phyloP scores from a whole-genome alignment of 2,888 invertebrate species.

The Loripinus fragilis region DNA sequence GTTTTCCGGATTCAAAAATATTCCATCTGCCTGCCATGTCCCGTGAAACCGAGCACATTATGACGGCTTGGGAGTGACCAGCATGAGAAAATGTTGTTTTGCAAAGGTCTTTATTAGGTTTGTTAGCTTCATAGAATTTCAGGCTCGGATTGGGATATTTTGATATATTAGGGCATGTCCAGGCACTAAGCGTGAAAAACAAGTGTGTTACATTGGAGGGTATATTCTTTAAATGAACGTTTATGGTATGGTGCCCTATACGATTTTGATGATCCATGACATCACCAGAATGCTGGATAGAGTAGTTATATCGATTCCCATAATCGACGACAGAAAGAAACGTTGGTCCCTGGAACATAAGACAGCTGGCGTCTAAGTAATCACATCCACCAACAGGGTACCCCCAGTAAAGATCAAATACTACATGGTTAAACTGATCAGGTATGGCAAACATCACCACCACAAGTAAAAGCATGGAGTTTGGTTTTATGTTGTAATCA shows the following conservation, averaged over 20 bases:
- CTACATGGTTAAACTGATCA: slow-evolving; percentile 65
- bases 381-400: slow-evolving; percentile 60
- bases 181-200: slow-evolving; percentile 71
- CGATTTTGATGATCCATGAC: slow-evolving; percentile 53
- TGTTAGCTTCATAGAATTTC: slow-evolving; percentile 65
- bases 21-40: slow-evolving; percentile 52
- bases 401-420: slow-evolving; percentile 70
- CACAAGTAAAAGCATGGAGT: slow-evolving; percentile 60
- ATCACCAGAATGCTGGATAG: slow-evolving; percentile 65
- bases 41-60: slow-evolving; percentile 69
- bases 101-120: slow-evolving; percentile 60
- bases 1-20: slow-evolving; percentile 68
- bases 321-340: slow-evolving; percentile 47
- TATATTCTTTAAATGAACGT: slow-evolving; percentile 61
- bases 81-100: slow-evolving; percentile 70
- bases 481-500: slow-evolving; percentile 57
- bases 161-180: slow-evolving; percentile 65
- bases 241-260: slow-evolving; percentile 69
- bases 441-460: slow-evolving; percentile 64
- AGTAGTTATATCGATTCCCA: background rate
- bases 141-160: slow-evolving; percentile 68
- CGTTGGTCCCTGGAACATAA: slow-evolving; percentile 45
- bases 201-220: slow-evolving; percentile 63
- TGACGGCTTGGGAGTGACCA: slow-evolving; percentile 62
- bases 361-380: slow-evolving; percentile 68